Percentiles rank a stretch among this genome's conserved stretches.
Conservation (phyloP, 2,888 invertebrate genomes). For the Drosophila macrospina region DNA sequence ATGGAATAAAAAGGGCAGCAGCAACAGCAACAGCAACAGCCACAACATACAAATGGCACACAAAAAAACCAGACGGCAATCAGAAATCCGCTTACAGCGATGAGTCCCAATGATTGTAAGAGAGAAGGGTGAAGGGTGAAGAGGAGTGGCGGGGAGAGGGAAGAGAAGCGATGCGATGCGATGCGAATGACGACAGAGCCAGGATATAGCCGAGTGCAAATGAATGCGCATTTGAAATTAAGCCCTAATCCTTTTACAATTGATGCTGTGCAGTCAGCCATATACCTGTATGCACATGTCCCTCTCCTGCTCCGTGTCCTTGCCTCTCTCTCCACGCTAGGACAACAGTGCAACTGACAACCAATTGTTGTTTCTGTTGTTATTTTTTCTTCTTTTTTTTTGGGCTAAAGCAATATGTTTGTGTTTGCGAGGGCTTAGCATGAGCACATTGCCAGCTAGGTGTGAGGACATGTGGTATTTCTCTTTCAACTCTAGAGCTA, state of each 20-base stretch:
- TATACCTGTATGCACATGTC: slow-evolving; percentile 56
- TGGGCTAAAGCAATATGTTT: slow-evolving; percentile 66
- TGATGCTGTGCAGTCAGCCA: slow-evolving; percentile 80
- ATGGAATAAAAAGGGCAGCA: slow-evolving; percentile 40
- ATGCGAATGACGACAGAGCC: slow-evolving; percentile 29
- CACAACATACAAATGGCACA: slow-evolving; percentile 55
- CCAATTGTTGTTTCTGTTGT: slow-evolving; percentile 36
- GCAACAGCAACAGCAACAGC: slow-evolving; percentile 7
- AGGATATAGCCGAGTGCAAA: slow-evolving; percentile 56
- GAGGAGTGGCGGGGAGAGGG: slow-evolving; percentile 2
- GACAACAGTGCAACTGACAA: slow-evolving; percentile 52
- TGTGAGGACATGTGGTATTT: slow-evolving; percentile 51
- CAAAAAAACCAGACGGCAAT: slow-evolving; percentile 52
- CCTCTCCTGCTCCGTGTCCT: slow-evolving; percentile 19
- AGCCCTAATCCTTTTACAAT: slow-evolving; percentile 82
- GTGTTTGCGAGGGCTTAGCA: slow-evolving; percentile 57
- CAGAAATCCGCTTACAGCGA: slow-evolving; percentile 75
- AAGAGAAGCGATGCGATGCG: slow-evolving; percentile 19
- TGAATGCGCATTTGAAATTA: slow-evolving; percentile 82
- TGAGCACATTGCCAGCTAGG: slow-evolving; percentile 20
- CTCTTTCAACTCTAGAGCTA: slow-evolving; percentile 8
- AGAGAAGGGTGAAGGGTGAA: slow-evolving; percentile 4
- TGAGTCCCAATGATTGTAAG: slow-evolving; percentile 30
- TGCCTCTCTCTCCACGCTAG: slow-evolving; percentile 33
- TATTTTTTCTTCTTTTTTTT: slow-evolving; percentile 25